Evolutionary conservation across 2,888 invertebrate genomes (phyloP).

Genomic region (Hirtodrosophila histrioides): DNA sequence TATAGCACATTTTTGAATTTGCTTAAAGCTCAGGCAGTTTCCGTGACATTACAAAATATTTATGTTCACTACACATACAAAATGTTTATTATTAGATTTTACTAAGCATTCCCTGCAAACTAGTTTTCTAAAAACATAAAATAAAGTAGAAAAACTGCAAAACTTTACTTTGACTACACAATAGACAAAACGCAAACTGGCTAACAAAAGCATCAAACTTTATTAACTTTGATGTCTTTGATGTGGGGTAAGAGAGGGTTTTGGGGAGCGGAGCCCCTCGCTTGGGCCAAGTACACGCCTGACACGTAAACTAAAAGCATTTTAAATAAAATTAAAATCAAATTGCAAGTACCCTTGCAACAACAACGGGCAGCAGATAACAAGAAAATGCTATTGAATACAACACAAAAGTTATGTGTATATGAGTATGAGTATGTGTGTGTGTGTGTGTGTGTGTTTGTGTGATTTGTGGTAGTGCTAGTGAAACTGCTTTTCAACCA

Average conservation of each 20-base stretch:
- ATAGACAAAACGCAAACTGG: slow-evolving; percentile 40
- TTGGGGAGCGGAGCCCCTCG: neutral
- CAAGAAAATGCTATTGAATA: slow-evolving; percentile 63
- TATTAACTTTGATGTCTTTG: slow-evolving; percentile 56
- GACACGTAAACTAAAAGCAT: slow-evolving; percentile 69
- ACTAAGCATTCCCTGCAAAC: slow-evolving; percentile 1
- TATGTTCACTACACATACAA: neutral
- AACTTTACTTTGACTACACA: slow-evolving; percentile 29
- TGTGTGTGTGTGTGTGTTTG: slow-evolving; percentile 8
- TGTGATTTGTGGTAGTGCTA: neutral
- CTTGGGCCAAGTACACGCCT: slow-evolving; percentile 22
- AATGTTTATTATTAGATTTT: slow-evolving; percentile 23
- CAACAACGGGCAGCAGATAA: slow-evolving; percentile 44
- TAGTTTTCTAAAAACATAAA: neutral
- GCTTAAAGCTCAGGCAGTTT: too few relatives aligned
- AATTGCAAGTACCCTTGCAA: slow-evolving; percentile 49
- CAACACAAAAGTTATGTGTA: slow-evolving; percentile 39
- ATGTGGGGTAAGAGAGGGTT: slow-evolving; percentile 3
- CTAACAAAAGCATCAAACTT: slow-evolving; percentile 55
- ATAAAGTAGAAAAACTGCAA: slow-evolving; percentile 1
- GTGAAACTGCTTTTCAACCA: slow-evolving; percentile 15
- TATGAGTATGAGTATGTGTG: slow-evolving; percentile 5
- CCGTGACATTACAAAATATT: too few relatives aligned
- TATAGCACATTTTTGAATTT: too few relatives aligned
- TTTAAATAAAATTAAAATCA: slow-evolving; percentile 77